Evolutionary conservation across 2,888 invertebrate genomes (phyloP).

Genomic region (Acanthosepion lycidas): DNA sequence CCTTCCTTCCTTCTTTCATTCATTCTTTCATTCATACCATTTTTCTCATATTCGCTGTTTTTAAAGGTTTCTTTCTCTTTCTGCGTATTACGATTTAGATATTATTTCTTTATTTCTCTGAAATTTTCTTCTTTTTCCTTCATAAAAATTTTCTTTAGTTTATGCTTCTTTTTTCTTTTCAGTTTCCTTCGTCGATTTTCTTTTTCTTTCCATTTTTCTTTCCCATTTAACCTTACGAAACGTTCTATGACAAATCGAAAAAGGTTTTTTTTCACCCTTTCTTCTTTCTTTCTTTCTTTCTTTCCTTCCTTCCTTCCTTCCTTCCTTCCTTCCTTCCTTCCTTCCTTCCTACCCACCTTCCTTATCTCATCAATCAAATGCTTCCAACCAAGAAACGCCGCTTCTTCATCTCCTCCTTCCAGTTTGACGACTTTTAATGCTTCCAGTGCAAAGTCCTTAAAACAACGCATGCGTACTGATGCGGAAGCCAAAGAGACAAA

Average conservation of each 20-base stretch:
- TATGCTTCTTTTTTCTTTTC: neutral
- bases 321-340: neutral
- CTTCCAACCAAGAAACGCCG: neutral
- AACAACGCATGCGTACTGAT: constrained; percentile 33
- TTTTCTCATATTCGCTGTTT: too few relatives aligned
- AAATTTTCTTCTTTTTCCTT: too few relatives aligned
- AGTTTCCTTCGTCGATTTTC: neutral
- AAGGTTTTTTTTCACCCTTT: neutral
- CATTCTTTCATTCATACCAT: too few relatives aligned
- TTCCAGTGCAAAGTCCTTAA: constrained; percentile 5
- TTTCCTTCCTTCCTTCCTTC: neutral
- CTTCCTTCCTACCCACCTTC: neutral
- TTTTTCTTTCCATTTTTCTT: too few relatives aligned
- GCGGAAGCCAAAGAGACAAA: neutral
- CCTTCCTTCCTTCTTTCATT: too few relatives aligned
- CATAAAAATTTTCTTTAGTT: too few relatives aligned
- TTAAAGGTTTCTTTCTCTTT: too few relatives aligned
- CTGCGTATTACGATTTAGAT: too few relatives aligned
- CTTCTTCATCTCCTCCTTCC: neutral
- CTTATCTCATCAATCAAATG: neutral
- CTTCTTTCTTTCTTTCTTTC: neutral
- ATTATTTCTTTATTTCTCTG: too few relatives aligned
- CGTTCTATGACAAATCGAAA: too few relatives aligned
- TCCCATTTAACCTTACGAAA: too few relatives aligned
- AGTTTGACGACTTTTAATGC: constrained; percentile 4